These are phyloP conservation scores for Lepidocyrtinus sp. DNA, from an alignment of 2,888 invertebrate species.

Conservation along the genomic window DNA sequence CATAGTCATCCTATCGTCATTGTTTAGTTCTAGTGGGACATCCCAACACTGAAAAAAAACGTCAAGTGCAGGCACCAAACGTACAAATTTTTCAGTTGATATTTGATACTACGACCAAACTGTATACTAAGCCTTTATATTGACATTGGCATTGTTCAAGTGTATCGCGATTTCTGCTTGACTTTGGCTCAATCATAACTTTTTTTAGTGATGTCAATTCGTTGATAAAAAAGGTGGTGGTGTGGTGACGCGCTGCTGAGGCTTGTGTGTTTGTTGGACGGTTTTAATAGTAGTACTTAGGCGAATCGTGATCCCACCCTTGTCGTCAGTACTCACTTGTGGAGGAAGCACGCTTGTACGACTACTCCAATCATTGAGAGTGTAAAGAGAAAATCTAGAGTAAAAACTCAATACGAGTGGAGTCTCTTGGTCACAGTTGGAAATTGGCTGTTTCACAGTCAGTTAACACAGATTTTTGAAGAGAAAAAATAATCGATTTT, in stretches of 20 bases:
- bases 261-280: conserved; percentile 24
- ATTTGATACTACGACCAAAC: neutral
- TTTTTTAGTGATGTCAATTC: conserved; percentile 1
- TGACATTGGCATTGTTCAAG: neutral
- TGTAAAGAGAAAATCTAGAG: too few species aligned
- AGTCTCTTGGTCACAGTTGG: conserved; percentile 15
- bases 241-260: conserved; percentile 15
- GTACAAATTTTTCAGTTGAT: neutral
- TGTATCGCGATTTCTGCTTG: neutral
- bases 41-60: neutral
- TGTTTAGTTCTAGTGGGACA: conserved; percentile 31
- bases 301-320: conserved; percentile 47
- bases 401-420: neutral
- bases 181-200: neutral
- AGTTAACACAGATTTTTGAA: neutral
- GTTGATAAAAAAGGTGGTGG: conserved; percentile 26
- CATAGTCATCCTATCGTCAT: conserved; percentile 30
- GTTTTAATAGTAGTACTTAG: conserved; percentile 40
- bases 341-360: conserved; percentile 43
- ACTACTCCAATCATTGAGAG: neutral
- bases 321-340: conserved; percentile 48
- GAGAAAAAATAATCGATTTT: too few species aligned
- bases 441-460: conserved; percentile 1
- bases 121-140: neutral
- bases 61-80: neutral